phyloP scores from a whole-genome alignment of 1,140 invertebrate species.

The Caenorhabditis latens region DNA sequence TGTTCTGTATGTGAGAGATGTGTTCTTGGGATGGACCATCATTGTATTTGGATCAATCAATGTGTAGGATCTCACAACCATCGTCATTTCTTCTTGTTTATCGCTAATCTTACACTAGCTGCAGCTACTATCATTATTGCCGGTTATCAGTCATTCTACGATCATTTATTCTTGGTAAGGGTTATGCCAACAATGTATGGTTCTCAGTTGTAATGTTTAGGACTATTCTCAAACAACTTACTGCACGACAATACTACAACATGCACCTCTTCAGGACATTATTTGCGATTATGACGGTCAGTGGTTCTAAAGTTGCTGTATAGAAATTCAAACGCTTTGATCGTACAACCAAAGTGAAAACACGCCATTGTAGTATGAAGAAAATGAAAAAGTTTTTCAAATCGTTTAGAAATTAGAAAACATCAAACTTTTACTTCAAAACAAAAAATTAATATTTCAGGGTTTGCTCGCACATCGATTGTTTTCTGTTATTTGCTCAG shows the following conservation, averaged over 20 bases:
- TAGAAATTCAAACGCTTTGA: background rate
- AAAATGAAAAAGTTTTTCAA: background rate
- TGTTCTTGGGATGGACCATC: constrained; percentile 75
- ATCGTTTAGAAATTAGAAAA: background rate
- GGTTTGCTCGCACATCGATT: constrained; percentile 59
- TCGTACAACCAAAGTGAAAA: no score
- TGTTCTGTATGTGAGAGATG: constrained; percentile 87
- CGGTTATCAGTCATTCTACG: constrained; percentile 54
- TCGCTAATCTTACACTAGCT: constrained; percentile 71
- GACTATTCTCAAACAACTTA: background rate
- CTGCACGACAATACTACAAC: constrained; percentile 57
- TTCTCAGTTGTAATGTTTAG: background rate
- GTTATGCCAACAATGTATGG: background rate
- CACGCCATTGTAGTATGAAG: background rate
- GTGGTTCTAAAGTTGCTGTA: background rate
- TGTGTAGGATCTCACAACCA: constrained; percentile 77
- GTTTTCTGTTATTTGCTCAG: constrained; percentile 64
- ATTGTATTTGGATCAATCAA: constrained; percentile 77
- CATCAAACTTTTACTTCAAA: background rate
- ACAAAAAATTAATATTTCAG: constrained; percentile 9
- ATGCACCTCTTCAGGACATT: constrained; percentile 59
- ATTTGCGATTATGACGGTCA: constrained; percentile 57
- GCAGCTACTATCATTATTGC: constrained; percentile 58
- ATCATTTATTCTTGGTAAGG: constrained; percentile 63
- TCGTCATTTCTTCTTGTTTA: constrained; percentile 75